Conservation (phyloP, 1,140 invertebrate species). For the Drosophila setifemur region DNA sequence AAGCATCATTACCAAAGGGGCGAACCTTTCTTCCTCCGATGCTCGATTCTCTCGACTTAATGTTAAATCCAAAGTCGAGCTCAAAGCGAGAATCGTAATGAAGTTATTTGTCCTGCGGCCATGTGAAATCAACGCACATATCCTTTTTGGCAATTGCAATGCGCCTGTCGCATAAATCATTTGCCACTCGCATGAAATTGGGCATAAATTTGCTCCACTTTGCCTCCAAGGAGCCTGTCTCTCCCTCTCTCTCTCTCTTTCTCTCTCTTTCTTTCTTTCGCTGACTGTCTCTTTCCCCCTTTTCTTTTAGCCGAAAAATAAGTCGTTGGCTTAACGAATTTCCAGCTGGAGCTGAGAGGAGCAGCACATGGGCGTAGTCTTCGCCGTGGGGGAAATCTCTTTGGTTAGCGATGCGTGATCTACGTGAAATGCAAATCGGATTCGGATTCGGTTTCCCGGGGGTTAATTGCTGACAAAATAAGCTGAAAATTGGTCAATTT, state of each 20-base stretch:
- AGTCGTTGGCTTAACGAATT: constrained; percentile 73
- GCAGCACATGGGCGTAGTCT: constrained; percentile 23
- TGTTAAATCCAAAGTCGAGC: background rate
- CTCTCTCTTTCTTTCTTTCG: background rate
- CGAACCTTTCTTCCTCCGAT: constrained; percentile 27
- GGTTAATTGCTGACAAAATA: constrained; percentile 5
- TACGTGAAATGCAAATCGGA: constrained; percentile 25
- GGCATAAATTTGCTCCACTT: constrained; percentile 81
- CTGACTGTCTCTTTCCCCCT: background rate
- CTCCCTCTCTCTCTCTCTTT: background rate
- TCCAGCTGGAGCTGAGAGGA: constrained; percentile 50
- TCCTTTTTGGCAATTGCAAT: constrained; percentile 80
- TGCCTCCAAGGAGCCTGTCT: constrained; percentile 33
- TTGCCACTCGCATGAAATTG: constrained; percentile 80
- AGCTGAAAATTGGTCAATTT: background rate
- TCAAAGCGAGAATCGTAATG: constrained; percentile 53
- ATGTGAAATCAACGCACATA: constrained; percentile 76
- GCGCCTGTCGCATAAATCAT: constrained; percentile 79
- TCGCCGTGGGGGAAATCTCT: constrained; percentile 19
- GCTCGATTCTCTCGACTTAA: background rate
- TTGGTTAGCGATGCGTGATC: constrained; percentile 29
- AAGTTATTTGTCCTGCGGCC: constrained; percentile 79
- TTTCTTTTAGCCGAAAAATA: constrained; percentile 37
- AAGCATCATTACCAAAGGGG: constrained; percentile 65
- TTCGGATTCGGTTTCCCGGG: background rate